A percentile compares a stretch with the other conserved stretches of the same genome.
These are phyloP conservation scores for Drosophila sturtevanti DNA, from an alignment of 1,140 invertebrate species.

Conservation along the genomic window DNA sequence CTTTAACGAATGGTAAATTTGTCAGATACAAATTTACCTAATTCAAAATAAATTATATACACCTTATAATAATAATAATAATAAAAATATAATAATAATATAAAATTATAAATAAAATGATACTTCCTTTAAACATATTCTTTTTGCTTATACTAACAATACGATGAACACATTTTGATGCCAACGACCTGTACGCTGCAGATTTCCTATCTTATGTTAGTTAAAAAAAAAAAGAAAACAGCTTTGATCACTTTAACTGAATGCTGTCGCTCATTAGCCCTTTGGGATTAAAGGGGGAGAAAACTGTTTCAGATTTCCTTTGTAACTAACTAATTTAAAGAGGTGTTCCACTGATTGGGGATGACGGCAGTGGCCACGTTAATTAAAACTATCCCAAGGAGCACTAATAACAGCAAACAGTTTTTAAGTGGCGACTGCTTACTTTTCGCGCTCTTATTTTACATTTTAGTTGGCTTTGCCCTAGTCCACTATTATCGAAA, in stretches of 20 bases:
- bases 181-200: too few species aligned
- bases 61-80: too few species aligned
- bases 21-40: too few species aligned
- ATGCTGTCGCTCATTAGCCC: background rate
- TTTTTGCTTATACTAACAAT: too few species aligned
- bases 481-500: slow-evolving; percentile 2
- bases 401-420: slow-evolving; percentile 9
- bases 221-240: too few species aligned
- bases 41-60: too few species aligned
- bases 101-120: too few species aligned
- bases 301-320: background rate
- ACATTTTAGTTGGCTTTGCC: background rate
- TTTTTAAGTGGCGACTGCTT: slow-evolving; percentile 13
- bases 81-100: too few species aligned
- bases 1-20: too few species aligned
- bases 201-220: too few species aligned
- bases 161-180: too few species aligned
- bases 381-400: slow-evolving; percentile 15
- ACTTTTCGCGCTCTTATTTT: slow-evolving; percentile 22
- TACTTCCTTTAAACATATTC: too few species aligned
- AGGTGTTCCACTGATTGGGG: background rate
- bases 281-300: background rate
- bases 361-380: slow-evolving; percentile 14
- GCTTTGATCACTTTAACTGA: background rate
- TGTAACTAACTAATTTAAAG: background rate